Conservation (phyloP, 2,888 invertebrate genomes). For the Glomeris marginata region DNA sequence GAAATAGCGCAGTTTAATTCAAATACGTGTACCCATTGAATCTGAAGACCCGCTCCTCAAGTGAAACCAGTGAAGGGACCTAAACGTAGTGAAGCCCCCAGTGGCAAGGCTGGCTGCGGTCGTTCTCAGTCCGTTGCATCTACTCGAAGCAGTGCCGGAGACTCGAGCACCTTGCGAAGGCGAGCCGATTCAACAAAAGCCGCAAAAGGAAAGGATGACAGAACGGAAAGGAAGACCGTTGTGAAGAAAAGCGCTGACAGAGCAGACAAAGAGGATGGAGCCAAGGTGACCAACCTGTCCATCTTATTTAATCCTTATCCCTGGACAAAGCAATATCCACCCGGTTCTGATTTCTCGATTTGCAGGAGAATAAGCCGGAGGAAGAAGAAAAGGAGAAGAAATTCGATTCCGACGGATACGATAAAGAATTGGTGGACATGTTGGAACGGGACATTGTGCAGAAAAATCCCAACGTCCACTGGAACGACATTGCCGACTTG, state of each 20-base stretch:
- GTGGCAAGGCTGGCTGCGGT: conserved; percentile 33
- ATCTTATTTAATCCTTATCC: too few species aligned
- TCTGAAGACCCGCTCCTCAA: conserved; percentile 9
- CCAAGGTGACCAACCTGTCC: too few species aligned
- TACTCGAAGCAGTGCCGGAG: conserved; percentile 44
- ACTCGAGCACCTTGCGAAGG: conserved; percentile 13
- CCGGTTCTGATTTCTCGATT: background rate
- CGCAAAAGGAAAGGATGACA: conserved; percentile 11
- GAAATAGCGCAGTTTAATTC: background rate
- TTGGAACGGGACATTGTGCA: conserved; percentile 92
- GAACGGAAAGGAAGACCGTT: conserved; percentile 14
- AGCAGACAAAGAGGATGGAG: conserved; percentile 16
- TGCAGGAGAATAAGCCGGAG: conserved; percentile 8
- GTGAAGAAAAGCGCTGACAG: conserved; percentile 15
- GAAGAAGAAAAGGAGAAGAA: conserved; percentile 38
- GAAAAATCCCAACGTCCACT: conserved; percentile 87
- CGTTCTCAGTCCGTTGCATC: conserved; percentile 48
- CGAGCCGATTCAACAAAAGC: conserved; percentile 14
- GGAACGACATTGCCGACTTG: conserved; percentile 87
- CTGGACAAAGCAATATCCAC: too few species aligned
- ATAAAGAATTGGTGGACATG: conserved; percentile 84
- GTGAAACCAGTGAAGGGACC: conserved; percentile 12
- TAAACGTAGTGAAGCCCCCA: conserved; percentile 5
- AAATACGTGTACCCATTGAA: background rate
- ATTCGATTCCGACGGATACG: conserved; percentile 46